Evolutionary conservation across 2,888 invertebrate species (phyloP).

Genomic region (Serripes groenlandicus): DNA sequence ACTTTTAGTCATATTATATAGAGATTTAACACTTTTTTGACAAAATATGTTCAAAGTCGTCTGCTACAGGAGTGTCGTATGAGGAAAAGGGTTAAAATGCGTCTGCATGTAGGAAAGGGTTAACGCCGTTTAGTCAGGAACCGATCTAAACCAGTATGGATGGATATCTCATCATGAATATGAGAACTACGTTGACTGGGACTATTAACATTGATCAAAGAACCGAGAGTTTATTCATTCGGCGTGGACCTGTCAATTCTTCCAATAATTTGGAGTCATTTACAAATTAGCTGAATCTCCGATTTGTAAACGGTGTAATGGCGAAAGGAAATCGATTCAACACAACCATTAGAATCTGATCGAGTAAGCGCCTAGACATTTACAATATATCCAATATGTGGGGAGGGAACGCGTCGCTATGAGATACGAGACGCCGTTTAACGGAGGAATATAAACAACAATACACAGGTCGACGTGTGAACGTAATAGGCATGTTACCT

Average conservation of each 20-base stretch:
- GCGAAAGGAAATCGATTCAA: conserved; percentile 38
- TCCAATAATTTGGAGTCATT: conserved; percentile 40
- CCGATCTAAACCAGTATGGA: no score
- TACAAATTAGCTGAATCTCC: conserved; percentile 59
- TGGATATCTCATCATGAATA: background rate
- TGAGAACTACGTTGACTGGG: background rate
- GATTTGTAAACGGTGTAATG: conserved; percentile 51
- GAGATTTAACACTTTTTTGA: no score
- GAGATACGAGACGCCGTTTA: background rate
- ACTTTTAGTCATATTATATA: no score
- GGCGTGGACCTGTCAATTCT: conserved; percentile 28
- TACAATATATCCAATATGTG: background rate
- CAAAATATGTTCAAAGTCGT: no score
- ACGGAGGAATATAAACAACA: background rate
- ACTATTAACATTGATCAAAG: conserved; percentile 9
- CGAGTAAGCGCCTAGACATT: conserved; percentile 1
- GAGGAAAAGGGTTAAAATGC: no score
- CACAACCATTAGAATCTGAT: conserved; percentile 4
- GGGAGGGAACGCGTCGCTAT: background rate
- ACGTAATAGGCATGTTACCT: no score
- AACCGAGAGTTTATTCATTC: conserved; percentile 10
- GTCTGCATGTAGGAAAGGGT: no score
- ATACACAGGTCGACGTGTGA: no score
- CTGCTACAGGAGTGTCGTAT: no score
- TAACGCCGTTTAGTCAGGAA: no score